These are phyloP conservation scores for Eleutherodactylus coqui DNA, from an alignment of 2,797 vertebrate species.

Conservation along the genomic window DNA sequence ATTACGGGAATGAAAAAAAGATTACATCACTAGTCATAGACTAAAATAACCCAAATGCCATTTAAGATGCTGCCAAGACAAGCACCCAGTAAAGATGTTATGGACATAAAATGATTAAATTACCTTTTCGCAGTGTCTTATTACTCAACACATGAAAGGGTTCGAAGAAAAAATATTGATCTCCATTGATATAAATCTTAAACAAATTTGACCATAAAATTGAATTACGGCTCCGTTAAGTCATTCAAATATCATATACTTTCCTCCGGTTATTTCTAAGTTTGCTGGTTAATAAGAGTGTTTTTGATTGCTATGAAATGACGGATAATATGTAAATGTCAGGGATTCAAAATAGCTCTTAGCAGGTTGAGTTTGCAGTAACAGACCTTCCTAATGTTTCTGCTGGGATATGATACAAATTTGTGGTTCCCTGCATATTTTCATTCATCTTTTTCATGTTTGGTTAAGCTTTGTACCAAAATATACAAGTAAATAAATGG, in stretches of 20 bases:
- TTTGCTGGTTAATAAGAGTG: constrained; percentile 6
- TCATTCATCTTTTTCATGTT: not conserved
- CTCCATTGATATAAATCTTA: constrained; percentile 53
- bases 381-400: not conserved
- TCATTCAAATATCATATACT: constrained; percentile 32
- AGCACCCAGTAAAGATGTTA: constrained; percentile 28
- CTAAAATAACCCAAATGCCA: constrained; percentile 39
- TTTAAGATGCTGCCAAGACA: constrained; percentile 50
- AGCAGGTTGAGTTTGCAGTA: not conserved
- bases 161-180: constrained; percentile 55
- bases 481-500: not conserved
- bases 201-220: constrained; percentile 41
- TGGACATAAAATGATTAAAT: constrained; percentile 50
- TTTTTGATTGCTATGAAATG: constrained; percentile 5
- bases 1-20: constrained; percentile 12
- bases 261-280: not conserved
- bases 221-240: constrained; percentile 28
- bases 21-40: not conserved
- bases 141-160: constrained; percentile 47
- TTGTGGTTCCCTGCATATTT: not conserved
- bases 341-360: constrained; percentile 16
- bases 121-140: constrained; percentile 25
- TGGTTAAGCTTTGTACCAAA: not conserved
- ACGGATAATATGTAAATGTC: constrained; percentile 10
- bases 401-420: constrained; percentile 6